These are phyloP conservation scores for Orbicella faveolata DNA, from an alignment of 64 coral and sea anemone species.

Conservation along the genomic window DNA sequence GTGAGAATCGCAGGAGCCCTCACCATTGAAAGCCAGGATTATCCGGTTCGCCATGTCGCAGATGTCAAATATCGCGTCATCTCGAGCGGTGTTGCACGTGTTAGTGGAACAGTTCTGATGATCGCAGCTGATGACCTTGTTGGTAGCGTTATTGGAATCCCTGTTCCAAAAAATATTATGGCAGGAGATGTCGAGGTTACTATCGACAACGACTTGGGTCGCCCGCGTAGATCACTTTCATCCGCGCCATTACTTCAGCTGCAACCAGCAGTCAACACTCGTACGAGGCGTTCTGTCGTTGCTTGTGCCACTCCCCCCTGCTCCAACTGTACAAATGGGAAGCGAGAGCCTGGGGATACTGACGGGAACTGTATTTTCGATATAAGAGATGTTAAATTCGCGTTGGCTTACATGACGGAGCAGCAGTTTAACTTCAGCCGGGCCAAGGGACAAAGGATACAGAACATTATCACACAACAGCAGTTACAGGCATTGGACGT, in stretches of 20 bases:
- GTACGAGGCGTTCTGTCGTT: constrained; percentile 8
- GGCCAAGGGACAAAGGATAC: constrained; percentile 46
- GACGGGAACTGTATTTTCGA: constrained; percentile 64
- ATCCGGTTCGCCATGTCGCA: constrained; percentile 41
- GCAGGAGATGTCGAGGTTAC: constrained; percentile 35
- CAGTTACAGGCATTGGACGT: constrained; percentile 54
- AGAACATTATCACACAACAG: constrained; percentile 32
- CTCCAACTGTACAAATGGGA: constrained; percentile 11
- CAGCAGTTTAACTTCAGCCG: constrained; percentile 65
- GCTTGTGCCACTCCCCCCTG: constrained; percentile 39
- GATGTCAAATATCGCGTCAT: constrained; percentile 33
- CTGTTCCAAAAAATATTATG: constrained; percentile 38
- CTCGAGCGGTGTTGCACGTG: background rate
- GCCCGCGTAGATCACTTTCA: constrained; percentile 13
- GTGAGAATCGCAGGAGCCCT: constrained; percentile 42
- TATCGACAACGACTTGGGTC: background rate
- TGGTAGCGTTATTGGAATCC: constrained; percentile 17
- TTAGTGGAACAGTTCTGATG: constrained; percentile 53
- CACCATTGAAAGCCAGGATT: constrained; percentile 2
- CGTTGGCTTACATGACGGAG: constrained; percentile 53
- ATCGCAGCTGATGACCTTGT: constrained; percentile 52
- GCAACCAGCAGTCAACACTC: background rate
- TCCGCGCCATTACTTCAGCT: background rate
- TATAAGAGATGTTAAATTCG: constrained; percentile 56
- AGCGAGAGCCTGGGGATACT: constrained; percentile 26